Base-by-base conservation (phyloP, 1,140 invertebrate species). In the Agrypnia vestita region DNA sequence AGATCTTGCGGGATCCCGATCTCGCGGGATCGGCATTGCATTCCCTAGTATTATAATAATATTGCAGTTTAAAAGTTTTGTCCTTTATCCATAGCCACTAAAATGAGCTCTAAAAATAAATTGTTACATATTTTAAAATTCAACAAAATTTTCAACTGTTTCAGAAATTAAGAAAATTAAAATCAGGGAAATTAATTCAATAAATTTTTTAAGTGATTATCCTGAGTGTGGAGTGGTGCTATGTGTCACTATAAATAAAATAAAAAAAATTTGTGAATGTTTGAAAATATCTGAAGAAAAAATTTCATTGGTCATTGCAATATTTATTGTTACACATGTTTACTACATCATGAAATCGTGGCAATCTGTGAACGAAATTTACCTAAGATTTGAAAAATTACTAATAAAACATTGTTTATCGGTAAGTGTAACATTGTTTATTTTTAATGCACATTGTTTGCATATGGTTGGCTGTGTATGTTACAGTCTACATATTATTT, bases 311-410 rank as follows among this genome's bases (percentile, higher is more conserved):
- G 47, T 76, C 11, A 46, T 76, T 46, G 35, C 55, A 46, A 49
- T 76, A 62, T 47, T 76, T 17, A 25, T 76, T 46, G 35, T 46
- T 17, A 76, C 74, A n/a, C 74, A 76, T 12, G 49, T 62, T 35
- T 76, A 76, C 53, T 76, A 62, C 46, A 47, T 62, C 0, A 47
- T 46, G 15, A 76, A 76, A 19, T 62, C 56, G 35, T 76, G 74
- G 74, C 10, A 76, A 46, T 62, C 74, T 49, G 10, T 76, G 46
- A 17, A 62, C 0, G 46, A 76, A 49, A 44, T 76, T 21, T 62
- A 62, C 47, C 11, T 13, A 25, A 76, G 59, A 35, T 76, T 76
- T 49, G 55, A 49, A 15, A 64, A 62, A 47, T n/a, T 76, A 62
- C 17, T 76, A 8, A 21, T 76, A 10, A n/a, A 76, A n/a, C 43